Conservation (phyloP, 2,797 vertebrate genomes). For the Scomberomorus guttatus region DNA sequence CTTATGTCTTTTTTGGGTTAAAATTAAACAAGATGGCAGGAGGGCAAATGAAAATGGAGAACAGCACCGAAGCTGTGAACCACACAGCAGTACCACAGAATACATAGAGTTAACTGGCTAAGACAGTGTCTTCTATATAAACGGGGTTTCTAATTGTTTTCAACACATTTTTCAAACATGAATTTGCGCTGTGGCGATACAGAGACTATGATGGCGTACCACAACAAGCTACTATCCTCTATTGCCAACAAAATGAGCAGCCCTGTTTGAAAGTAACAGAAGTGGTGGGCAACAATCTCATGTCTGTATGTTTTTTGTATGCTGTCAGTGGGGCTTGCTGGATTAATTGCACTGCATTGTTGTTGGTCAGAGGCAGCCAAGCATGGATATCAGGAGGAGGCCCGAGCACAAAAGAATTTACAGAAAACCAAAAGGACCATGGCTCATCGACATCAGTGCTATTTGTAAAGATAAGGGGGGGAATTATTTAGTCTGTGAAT, state of each 20-base stretch:
- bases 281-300: slow-evolving; percentile 11
- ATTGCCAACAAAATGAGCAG: slow-evolving; percentile 4
- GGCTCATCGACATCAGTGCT: slow-evolving; percentile 20
- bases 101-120: background rate
- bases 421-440: background rate
- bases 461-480: slow-evolving; percentile 26
- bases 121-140: too few relatives aligned
- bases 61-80: background rate
- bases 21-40: slow-evolving; percentile 3
- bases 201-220: background rate
- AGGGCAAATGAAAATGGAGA: background rate
- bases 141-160: background rate
- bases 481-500: slow-evolving; percentile 38
- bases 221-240: background rate
- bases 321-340: slow-evolving; percentile 14
- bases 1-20: background rate
- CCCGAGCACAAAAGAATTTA: slow-evolving; percentile 37
- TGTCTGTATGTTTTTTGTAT: slow-evolving; percentile 28
- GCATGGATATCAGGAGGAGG: slow-evolving; percentile 23
- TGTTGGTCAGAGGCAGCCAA: slow-evolving; percentile 28
- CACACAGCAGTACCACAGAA: background rate
- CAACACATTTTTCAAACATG: background rate
- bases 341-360: slow-evolving; percentile 59
- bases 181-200: background rate
- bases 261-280: background rate